phyloP scores from a whole-genome alignment of 1,140 invertebrate species.

The Leptopilina clavipes region DNA sequence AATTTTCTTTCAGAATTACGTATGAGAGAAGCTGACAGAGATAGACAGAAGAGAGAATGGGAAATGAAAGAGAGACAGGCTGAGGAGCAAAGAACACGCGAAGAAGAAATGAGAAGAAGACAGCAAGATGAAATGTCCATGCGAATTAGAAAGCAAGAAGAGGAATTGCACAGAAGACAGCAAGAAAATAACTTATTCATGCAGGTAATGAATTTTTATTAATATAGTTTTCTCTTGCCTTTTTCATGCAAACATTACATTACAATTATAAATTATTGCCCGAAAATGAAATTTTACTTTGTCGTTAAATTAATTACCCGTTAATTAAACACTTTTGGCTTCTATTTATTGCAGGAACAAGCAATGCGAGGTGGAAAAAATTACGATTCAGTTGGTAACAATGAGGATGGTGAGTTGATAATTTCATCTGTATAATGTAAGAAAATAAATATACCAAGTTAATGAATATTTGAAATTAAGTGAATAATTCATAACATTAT shows the following conservation, averaged over 20 bases:
- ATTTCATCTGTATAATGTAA: not conserved
- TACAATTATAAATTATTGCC: too few species aligned
- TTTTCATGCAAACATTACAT: too few species aligned
- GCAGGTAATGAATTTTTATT: slow-evolving; percentile 75
- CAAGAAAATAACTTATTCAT: slow-evolving; percentile 89
- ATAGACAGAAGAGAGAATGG: slow-evolving; percentile 90
- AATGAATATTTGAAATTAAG: not conserved
- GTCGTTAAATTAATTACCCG: not conserved
- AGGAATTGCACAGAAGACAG: slow-evolving; percentile 86
- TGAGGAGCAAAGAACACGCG: slow-evolving; percentile 85
- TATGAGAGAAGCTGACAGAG: slow-evolving; percentile 89
- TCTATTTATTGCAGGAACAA: slow-evolving; percentile 64
- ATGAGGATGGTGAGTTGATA: slow-evolving; percentile 55
- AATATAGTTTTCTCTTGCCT: too few species aligned
- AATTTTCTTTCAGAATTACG: slow-evolving; percentile 79
- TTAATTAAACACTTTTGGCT: not conserved
- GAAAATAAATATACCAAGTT: not conserved
- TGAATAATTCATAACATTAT: too few species aligned
- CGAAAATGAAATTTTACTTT: too few species aligned
- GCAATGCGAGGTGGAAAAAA: slow-evolving; percentile 70
- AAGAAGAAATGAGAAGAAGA: slow-evolving; percentile 82
- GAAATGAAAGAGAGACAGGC: slow-evolving; percentile 89
- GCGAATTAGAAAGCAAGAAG: slow-evolving; percentile 86
- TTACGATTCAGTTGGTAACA: slow-evolving; percentile 69
- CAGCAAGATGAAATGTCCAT: slow-evolving; percentile 85